Conservation (phyloP, 2,113 vertebrate species). For the Elephas maximus region DNA sequence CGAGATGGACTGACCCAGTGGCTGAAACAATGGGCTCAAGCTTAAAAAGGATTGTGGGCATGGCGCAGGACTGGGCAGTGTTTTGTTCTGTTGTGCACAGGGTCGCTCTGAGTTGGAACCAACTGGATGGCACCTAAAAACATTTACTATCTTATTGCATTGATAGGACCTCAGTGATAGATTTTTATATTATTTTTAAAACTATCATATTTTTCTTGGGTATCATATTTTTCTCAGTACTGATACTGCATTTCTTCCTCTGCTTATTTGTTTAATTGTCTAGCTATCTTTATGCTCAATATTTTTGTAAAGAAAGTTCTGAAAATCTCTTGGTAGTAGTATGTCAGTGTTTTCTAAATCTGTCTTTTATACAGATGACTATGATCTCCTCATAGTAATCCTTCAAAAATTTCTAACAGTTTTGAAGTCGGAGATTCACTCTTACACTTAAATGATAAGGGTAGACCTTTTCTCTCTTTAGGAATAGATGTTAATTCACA, state of each 20-base stretch:
- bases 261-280: not conserved
- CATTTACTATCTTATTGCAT: not conserved
- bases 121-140: no score
- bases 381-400: not conserved
- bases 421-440: not conserved
- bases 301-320: not conserved
- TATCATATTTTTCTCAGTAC: not conserved
- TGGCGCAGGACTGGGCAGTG: no score
- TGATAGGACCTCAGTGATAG: not conserved
- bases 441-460: not conserved
- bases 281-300: not conserved
- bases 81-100: no score
- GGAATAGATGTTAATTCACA: not conserved
- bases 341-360: not conserved
- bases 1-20: no score
- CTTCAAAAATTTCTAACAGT: not conserved
- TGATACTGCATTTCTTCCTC: not conserved
- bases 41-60: no score
- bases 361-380: not conserved
- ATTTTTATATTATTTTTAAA: not conserved
- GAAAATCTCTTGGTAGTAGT: not conserved
- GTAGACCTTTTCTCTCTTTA: not conserved
- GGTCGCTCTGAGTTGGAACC: no score
- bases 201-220: not conserved
- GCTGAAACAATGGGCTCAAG: no score